These are phyloP conservation scores for Caenorhabditis tropicalis DNA, from an alignment of 1,140 invertebrate species.

Conservation along the genomic window DNA sequence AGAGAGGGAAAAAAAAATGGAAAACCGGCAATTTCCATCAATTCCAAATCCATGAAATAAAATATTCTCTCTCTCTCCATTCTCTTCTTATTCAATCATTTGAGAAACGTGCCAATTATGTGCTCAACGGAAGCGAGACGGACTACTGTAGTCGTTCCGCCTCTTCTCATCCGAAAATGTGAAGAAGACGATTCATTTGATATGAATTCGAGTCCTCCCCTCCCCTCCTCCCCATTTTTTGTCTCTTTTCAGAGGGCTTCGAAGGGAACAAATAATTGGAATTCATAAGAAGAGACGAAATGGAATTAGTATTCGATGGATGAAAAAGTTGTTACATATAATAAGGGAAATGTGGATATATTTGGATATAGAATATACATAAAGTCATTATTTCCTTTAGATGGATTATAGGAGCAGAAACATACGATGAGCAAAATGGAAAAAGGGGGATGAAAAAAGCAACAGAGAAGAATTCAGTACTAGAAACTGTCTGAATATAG, in stretches of 20 bases:
- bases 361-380: too few relatives aligned
- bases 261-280: background rate
- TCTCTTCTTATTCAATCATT: background rate
- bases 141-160: background rate
- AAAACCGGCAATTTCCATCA: slow-evolving; percentile 17
- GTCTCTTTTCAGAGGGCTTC: background rate
- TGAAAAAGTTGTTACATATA: background rate
- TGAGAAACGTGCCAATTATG: slow-evolving; percentile 23
- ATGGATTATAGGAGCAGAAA: too few relatives aligned
- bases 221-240: background rate
- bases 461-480: too few relatives aligned
- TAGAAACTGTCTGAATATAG: too few relatives aligned
- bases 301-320: slow-evolving; percentile 27
- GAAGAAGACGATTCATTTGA: slow-evolving; percentile 10
- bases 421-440: too few relatives aligned
- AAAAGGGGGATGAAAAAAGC: too few relatives aligned
- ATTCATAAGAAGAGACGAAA: slow-evolving; percentile 2
- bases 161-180: too few relatives aligned
- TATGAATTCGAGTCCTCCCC: background rate
- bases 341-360: too few relatives aligned
- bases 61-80: too few relatives aligned
- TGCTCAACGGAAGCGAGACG: background rate
- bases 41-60: slow-evolving; percentile 17
- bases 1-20: background rate
- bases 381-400: too few relatives aligned